Base-by-base conservation (phyloP, 1,140 invertebrate genomes). In the Lethocerus indicus region DNA sequence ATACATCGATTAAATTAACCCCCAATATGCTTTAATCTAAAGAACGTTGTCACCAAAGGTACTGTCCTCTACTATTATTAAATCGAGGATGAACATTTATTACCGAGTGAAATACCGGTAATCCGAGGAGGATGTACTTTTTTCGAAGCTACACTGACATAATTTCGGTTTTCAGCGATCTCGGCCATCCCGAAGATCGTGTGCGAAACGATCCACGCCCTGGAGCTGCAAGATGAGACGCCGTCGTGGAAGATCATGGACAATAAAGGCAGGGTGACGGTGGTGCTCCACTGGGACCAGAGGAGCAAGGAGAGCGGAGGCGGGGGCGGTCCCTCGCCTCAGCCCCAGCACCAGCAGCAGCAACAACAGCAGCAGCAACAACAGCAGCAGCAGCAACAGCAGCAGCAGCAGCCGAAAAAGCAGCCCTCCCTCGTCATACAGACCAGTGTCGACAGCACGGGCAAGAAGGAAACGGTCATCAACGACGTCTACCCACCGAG, bases 241-340 rank as follows among this genome's bases (percentile, higher is more conserved):
- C 87, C 87, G 58, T 89, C 87, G 68, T 93, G 88, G 88, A 91
- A 91, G 69, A 90, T 92, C 72, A 90, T 90, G 84, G 87, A 92
- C 75, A 89, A 89, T 75, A 85, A 89, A 71, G 85, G 87, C 61
- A 78, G 87, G 64, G 83, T 92, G 68, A 91, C 88, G 59, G 85
- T 93, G 67, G 87, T 91, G 58, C 71, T 91, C 62, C 84, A 90
- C 67, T 90, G 87, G 86, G 85, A 90, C 72, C 87, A 72, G 63
- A 74, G 71, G 57, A 71, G 67, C 52, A 64, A 64, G 52, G 67
- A 72, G 63, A 64, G 61, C 66, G 65, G 64, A 69, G 63, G 60
- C 63, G 59, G 71, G 29, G 29, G 40, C 48, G 27, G 37, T 26
- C 26, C 52, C 28, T 46, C 51, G 20, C 54, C 53, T 13, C 51